Percentiles rank a stretch among this genome's conserved stretches.
These are phyloP conservation scores for Drosophila leonis DNA, from an alignment of 2,888 invertebrate species.

Conservation along the genomic window DNA sequence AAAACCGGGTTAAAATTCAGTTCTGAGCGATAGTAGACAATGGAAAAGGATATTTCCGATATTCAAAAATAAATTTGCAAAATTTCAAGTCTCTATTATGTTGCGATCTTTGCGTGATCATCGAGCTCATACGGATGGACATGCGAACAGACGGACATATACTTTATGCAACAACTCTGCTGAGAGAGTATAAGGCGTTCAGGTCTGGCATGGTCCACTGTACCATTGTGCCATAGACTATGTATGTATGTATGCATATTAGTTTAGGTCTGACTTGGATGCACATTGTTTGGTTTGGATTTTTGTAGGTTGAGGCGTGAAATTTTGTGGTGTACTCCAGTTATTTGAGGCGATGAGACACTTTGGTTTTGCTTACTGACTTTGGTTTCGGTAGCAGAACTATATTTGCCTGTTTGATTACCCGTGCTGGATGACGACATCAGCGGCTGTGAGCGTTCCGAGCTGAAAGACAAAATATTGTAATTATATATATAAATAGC, in stretches of 20 bases:
- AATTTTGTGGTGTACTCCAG: constrained; percentile 78
- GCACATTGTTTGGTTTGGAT: constrained; percentile 43
- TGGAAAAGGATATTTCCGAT: too few relatives aligned
- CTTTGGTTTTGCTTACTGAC: constrained; percentile 96
- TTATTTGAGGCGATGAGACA: constrained; percentile 75
- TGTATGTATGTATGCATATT: constrained; percentile 10
- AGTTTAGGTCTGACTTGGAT: constrained; percentile 42
- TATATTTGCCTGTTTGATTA: constrained; percentile 85
- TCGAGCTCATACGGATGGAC: neutral
- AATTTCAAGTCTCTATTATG: too few relatives aligned
- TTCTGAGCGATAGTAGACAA: too few relatives aligned
- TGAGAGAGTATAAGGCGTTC: neutral
- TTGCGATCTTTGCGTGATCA: too few relatives aligned
- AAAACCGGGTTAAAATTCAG: too few relatives aligned
- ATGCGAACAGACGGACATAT: neutral
- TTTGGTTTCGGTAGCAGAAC: constrained; percentile 92
- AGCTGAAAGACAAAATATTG: constrained; percentile 61
- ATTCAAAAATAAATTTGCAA: too few relatives aligned
- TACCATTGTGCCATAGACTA: neutral
- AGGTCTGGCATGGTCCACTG: constrained; percentile 9
- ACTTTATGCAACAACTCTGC: too few relatives aligned
- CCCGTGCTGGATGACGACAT: constrained; percentile 82
- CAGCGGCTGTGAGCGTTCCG: constrained; percentile 85
- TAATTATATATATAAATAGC: neutral
- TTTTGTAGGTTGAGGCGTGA: constrained; percentile 62